Base-by-base conservation (phyloP, 2,888 invertebrate genomes). In the Pyrrhosoma nymphula region DNA sequence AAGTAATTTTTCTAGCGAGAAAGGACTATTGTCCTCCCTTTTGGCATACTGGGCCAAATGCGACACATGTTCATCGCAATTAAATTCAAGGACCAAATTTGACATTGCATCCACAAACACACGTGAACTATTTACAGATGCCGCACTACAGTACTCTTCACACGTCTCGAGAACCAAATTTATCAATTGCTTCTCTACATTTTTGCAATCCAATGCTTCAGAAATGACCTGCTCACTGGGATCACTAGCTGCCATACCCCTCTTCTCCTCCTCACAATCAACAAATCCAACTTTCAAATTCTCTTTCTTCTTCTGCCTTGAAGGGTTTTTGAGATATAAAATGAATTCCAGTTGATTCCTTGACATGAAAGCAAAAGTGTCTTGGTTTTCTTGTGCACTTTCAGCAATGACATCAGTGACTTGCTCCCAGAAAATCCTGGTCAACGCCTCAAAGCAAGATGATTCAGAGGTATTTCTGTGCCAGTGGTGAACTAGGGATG, bases 21-120 rank as follows among this genome's bases (percentile, higher is more conserved):
- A 96, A 16, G 97, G 96, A 90, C 88, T 95, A 95, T 96, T 96
- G 0, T 96, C 96, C 8, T 96, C 96, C 10, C 97, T 96, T 88
- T 96, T 96, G 10, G 96, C 96, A 0, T 96, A 96, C 26, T 96
- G 96, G 0, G 97, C 97, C 35, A 98, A 95, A 88, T 97, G 96
- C 23, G 96, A 95, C 95, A 98, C 98, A 95, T 98, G 97, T 23
- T 97, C 96, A 26, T 96, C 96, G 95, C 97, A 97, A 91, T 97
- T 97, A 96, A 98, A 98, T 96, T 98, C 97, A 69, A 97, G 96
- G 0, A 98, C 96, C 12, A 98, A 96, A 18, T 97, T 97, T 91
- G 97, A 97, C 8, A 98, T 96, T 95, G 98, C 97, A 18, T 97
- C 96, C 30, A 98, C 96, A 56, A 98, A 97, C 6, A 97, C 97